Conservation (phyloP, 2,888 invertebrate genomes). For the Eupithecia insigniata region DNA sequence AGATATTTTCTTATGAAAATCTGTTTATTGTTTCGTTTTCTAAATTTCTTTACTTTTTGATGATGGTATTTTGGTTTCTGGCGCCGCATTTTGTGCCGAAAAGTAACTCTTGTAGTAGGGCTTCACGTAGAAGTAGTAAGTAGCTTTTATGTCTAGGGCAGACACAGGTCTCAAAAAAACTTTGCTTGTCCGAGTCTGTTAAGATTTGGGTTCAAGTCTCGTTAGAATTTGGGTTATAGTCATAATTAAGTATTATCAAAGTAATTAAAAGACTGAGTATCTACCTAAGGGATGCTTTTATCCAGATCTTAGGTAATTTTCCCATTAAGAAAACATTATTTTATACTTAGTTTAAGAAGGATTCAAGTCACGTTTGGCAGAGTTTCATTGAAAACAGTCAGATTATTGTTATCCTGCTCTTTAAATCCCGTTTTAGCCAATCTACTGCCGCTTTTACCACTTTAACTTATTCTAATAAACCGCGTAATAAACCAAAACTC, state of each 20-base stretch:
- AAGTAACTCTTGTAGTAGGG: no score
- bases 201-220: no score
- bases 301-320: no score
- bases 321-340: no score
- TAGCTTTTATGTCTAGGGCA: no score
- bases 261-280: no score
- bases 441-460: neutral
- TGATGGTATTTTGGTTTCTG: neutral
- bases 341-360: neutral
- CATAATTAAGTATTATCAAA: no score
- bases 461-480: neutral
- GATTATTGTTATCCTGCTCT: neutral
- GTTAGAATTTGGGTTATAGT: no score
- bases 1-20: constrained; percentile 10
- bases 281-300: neutral
- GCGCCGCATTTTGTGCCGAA: neutral
- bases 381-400: neutral
- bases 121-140: no score
- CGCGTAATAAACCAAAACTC: neutral
- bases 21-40: constrained; percentile 7
- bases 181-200: no score
- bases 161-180: no score
- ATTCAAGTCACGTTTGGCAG: neutral
- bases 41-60: neutral
- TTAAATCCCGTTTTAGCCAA: neutral